Evolutionary conservation across 2,113 vertebrate species (phyloP).

Genomic region (Oreochromis niloticus): DNA sequence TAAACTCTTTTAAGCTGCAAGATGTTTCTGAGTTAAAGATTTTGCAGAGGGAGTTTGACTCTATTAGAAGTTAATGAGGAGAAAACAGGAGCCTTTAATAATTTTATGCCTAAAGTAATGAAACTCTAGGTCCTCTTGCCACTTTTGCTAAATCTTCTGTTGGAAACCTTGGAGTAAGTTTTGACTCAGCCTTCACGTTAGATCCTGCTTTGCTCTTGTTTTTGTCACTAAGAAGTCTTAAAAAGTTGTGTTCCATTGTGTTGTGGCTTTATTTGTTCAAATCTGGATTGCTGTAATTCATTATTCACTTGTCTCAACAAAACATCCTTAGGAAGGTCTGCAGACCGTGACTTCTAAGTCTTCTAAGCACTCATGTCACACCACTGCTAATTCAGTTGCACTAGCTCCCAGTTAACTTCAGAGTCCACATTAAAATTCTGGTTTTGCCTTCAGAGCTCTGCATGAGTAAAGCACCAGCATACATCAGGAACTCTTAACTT

Average conservation of each 20-base stretch:
- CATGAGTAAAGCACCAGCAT: no score
- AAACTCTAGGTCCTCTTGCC: not conserved
- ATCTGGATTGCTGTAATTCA: not conserved
- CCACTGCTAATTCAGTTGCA: no score
- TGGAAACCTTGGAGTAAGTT: not conserved
- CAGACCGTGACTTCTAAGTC: no score
- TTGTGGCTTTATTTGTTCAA: not conserved
- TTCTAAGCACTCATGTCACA: no score
- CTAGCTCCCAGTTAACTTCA: no score
- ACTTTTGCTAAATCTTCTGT: not conserved
- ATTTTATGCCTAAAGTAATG: not conserved
- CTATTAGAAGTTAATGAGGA: not conserved
- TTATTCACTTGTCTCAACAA: no score
- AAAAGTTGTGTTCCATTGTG: not conserved
- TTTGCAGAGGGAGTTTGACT: fast-evolving
- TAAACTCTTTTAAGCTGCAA: not conserved
- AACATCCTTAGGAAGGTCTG: no score
- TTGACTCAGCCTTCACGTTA: not conserved
- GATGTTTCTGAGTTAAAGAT: not conserved
- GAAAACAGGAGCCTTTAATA: not conserved
- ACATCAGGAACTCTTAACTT: no score
- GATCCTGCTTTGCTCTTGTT: not conserved
- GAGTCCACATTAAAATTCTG: no score
- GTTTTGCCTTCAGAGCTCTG: no score
- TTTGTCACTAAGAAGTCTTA: fast-evolving